Evolutionary conservation across 2,797 vertebrate species (phyloP).

Genomic region (Lepilemur ruficaudatus): DNA sequence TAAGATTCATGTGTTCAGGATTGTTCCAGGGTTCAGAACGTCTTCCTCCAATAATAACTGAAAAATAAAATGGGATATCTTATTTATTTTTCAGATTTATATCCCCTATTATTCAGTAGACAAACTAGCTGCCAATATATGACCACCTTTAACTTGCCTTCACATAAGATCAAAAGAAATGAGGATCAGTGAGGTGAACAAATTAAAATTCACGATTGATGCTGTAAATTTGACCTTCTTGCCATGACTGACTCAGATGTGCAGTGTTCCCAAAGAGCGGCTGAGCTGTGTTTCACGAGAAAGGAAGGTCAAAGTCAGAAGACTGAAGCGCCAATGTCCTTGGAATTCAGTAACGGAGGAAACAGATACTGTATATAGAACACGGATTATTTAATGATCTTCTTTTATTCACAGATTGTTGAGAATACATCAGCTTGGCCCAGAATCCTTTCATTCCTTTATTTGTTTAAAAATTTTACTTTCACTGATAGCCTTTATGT

Average conservation of each 20-base stretch:
- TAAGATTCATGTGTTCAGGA: background rate
- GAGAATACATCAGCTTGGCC: background rate
- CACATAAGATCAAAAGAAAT: slow-evolving; percentile 38
- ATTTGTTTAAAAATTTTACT: slow-evolving; percentile 1
- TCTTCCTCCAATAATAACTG: background rate
- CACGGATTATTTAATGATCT: background rate
- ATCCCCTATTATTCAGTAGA: background rate
- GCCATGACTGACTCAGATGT: background rate
- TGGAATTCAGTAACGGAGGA: background rate
- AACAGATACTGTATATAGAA: background rate
- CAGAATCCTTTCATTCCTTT: background rate
- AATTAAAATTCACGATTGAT: slow-evolving; percentile 45
- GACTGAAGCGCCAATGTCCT: background rate
- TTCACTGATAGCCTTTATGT: background rate
- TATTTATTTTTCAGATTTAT: slow-evolving; percentile 14
- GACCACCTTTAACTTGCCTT: slow-evolving; percentile 34
- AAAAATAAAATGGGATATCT: slow-evolving; percentile 12
- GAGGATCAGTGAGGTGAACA: slow-evolving; percentile 5
- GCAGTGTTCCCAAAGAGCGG: slow-evolving; percentile 6
- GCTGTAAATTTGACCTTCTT: background rate
- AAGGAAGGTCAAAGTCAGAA: slow-evolving; percentile 6
- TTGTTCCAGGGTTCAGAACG: background rate
- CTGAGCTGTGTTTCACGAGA: background rate
- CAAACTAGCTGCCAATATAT: background rate
- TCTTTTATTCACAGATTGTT: background rate